Evolutionary conservation across 2,888 invertebrate species (phyloP), one percentile per base, ranked within the genome.

Genomic region (Sericinus montela): DNA sequence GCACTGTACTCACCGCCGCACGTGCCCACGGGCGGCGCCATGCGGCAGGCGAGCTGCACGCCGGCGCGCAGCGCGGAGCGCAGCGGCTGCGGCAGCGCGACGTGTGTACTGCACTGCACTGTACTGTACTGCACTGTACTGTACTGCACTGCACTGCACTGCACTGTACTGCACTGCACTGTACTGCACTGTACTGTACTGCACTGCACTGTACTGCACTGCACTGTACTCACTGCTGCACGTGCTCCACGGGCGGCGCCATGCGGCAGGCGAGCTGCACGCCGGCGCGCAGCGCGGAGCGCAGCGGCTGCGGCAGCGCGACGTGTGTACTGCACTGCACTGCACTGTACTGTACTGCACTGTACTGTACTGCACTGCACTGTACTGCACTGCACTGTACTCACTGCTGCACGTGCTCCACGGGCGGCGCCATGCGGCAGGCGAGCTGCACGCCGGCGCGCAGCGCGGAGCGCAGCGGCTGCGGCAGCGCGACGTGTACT

Each of bases 111-210:
- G n/a, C n/a, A n/a, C n/a, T n/a, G n/a, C n/a, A n/a, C n/a, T n/a
- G n/a, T n/a, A n/a, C n/a, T n/a, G n/a, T n/a, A 79, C 70, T 53
- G 91, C n/a, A 92, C 49, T 97, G 97, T 43, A 96, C 95, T 74
- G 98, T 89, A 63, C 94, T 93, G 64, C n/a, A 92, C 95, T 92
- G 57, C 98, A 90, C 47, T 86, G 88, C 45, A 98, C 92, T 48
- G 91, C 23, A 23, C 0, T 78, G n/a, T n/a, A n/a, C n/a, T n/a
- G n/a, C n/a, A n/a, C n/a, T n/a, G n/a, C n/a, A n/a, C n/a, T n/a
- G n/a, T n/a, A n/a, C n/a, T n/a, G n/a, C n/a, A n/a, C n/a, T n/a
- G n/a, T n/a, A n/a, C n/a, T n/a, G n/a, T n/a, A n/a, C n/a, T n/a
- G n/a, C n/a, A n/a, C n/a, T n/a, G n/a, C n/a, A n/a, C n/a, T n/a